Evolutionary conservation across 2,797 vertebrate genomes (phyloP).

Genomic region (Thalassophryne amazonica): DNA sequence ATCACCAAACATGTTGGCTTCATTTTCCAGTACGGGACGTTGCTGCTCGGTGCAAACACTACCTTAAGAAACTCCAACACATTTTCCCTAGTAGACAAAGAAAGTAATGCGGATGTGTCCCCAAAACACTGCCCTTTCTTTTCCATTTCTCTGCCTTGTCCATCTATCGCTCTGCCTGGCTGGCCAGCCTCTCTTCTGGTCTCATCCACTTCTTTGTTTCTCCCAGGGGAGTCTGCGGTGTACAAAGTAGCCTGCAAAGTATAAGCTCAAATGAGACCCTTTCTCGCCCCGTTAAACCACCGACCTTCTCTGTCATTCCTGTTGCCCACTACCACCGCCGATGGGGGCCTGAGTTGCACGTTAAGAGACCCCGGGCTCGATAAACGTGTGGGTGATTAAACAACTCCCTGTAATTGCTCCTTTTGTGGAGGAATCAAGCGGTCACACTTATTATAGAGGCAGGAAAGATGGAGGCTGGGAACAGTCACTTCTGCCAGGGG

Average conservation of each 20-base stretch:
- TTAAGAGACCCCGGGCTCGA: conserved; percentile 70
- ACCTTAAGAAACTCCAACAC: conserved; percentile 13
- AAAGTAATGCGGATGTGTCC: conserved; percentile 47
- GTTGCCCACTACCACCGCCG: conserved; percentile 47
- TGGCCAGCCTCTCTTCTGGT: conserved; percentile 51
- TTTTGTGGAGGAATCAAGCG: conserved; percentile 74
- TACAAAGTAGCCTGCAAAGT: conserved; percentile 53
- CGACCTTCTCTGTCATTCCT: conserved; percentile 77
- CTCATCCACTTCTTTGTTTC: conserved; percentile 60
- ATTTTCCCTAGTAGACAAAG: conserved; percentile 40
- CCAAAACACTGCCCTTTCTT: conserved; percentile 54
- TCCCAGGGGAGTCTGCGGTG: conserved; percentile 52
- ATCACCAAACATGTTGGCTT: not conserved
- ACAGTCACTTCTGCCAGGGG: conserved; percentile 47
- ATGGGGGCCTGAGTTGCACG: conserved; percentile 70
- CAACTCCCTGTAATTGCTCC: conserved; percentile 77
- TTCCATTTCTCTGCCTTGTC: conserved; percentile 41
- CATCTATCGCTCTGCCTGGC: conserved; percentile 60
- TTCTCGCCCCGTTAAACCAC: conserved; percentile 71
- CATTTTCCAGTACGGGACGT: not conserved
- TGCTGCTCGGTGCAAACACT: not conserved
- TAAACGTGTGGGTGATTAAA: conserved; percentile 79
- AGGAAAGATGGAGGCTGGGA: conserved; percentile 33
- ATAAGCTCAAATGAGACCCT: conserved; percentile 70
- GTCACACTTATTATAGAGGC: conserved; percentile 62